Evolutionary conservation across 2,113 vertebrate genomes (phyloP).

Genomic region (Vidua chalybeata): DNA sequence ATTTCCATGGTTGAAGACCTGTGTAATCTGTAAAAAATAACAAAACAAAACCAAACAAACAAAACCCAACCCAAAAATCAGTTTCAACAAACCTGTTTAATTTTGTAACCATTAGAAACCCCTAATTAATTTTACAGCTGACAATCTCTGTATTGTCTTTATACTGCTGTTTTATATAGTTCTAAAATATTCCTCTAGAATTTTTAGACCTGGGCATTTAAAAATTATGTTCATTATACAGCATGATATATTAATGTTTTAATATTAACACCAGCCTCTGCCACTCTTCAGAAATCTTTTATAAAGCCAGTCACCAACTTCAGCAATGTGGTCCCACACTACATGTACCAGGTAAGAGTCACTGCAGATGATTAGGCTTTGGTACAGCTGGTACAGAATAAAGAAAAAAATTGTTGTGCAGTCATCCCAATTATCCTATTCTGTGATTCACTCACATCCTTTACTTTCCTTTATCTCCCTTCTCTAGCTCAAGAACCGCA

Average conservation of each 20-base stretch:
- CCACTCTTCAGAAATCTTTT: not conserved
- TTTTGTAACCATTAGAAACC: not conserved
- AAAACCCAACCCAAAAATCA: not conserved
- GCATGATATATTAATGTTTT: not conserved
- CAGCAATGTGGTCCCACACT: not conserved
- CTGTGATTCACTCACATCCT: not conserved
- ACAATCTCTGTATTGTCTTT: not conserved
- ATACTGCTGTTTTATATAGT: not conserved
- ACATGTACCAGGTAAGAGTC: not conserved
- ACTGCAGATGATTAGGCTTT: not conserved
- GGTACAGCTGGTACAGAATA: not conserved
- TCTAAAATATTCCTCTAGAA: not conserved
- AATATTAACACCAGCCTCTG: not conserved
- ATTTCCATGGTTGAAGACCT: not conserved
- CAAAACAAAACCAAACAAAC: not conserved
- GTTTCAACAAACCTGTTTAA: not conserved
- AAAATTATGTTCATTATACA: not conserved
- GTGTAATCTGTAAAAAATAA: not conserved
- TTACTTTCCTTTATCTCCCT: not conserved
- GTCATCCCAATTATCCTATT: not conserved
- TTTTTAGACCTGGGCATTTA: not conserved
- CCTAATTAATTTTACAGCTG: not conserved
- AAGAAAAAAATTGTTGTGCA: not conserved
- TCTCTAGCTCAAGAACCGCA: conserved; percentile 50
- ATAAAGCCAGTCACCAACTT: not conserved